Base-by-base conservation (phyloP, 30 jellyfish, hydroid and myxozoan genomes). In the Aurelia sp. region DNA sequence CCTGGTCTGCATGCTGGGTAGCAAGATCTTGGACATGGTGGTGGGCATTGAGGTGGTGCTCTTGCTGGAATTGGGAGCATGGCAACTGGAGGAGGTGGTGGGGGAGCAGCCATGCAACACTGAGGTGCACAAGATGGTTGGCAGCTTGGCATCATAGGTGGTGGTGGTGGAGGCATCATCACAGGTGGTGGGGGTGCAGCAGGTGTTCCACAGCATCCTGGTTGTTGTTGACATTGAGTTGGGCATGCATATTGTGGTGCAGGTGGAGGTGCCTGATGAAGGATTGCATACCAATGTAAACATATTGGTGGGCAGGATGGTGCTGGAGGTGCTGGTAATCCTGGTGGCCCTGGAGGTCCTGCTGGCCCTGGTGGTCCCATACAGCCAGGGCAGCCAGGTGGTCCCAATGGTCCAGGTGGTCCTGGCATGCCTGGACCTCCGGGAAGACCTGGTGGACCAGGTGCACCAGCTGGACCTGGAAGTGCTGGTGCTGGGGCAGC, bases 71-170 rank as follows among this genome's bases (percentile, higher is more conserved):
- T 68, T 22, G 91, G 92, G 9, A 79, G 89, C 96, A 88, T 88
- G 30, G 91, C 91, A 20, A 44, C 87, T 48, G 85, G 76, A 17
- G 87, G 77, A 50, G 97, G 90, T 64, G 96, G 98, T 31, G 89
- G 85, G 33, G 90, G 91, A 20, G 96, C 85, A 15, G 89, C 79
- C 94, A 83, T 76, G 86, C 97, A 87, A 47, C 97, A 92, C 35
- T 72, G 88, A 3, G 98, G 98, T 11, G 98, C 98, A 73, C 98
- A 92, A 9, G 92, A 79, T 50, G 98, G 94, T 62, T 87, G 96
- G 77, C 98, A 92, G 74, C 88, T 73, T 71, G 91, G 97, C 91
- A 86, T 79, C 50, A 82, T 77, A 69, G 96, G 83, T 69, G 97
- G 88, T 63, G 97, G 88, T 63, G 72, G 91, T 4, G 98, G 98